Conservation (phyloP, 2,797 vertebrate genomes). For the Cuculus canorus region DNA sequence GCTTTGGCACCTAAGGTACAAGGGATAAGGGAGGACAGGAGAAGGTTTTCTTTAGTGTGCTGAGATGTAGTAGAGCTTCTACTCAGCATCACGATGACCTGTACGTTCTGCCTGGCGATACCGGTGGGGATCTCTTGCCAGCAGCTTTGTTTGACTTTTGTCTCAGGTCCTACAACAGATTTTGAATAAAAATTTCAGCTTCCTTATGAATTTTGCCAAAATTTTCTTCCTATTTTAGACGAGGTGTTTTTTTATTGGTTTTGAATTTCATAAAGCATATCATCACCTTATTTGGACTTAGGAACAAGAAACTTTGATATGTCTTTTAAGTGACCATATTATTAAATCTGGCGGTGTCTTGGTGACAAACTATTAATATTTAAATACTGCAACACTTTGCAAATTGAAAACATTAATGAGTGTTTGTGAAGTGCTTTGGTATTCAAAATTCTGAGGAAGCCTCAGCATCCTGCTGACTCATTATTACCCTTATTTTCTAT, state of each 20-base stretch:
- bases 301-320: background rate
- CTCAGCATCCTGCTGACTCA: conserved; percentile 55
- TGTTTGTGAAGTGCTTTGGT: conserved; percentile 40
- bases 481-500: conserved; percentile 41
- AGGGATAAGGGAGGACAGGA: rapidly evolving
- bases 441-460: conserved; percentile 52
- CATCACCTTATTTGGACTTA: background rate
- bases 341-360: conserved; percentile 37
- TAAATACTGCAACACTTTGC: conserved; percentile 54
- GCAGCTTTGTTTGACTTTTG: background rate
- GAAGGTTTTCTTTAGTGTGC: background rate
- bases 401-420: conserved; percentile 52
- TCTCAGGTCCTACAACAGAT: background rate
- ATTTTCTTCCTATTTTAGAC: background rate
- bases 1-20: background rate
- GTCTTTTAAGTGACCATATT: background rate
- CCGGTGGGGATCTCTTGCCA: background rate
- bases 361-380: conserved; percentile 51
- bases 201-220: rapidly evolving
- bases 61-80: rapidly evolving
- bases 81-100: rapidly evolving
- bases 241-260: background rate
- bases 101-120: rapidly evolving
- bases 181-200: background rate
- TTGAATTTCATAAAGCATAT: background rate